These are phyloP conservation scores for Astyanax mexicanus DNA, from an alignment of 2,797 vertebrate species.

Conservation along the genomic window DNA sequence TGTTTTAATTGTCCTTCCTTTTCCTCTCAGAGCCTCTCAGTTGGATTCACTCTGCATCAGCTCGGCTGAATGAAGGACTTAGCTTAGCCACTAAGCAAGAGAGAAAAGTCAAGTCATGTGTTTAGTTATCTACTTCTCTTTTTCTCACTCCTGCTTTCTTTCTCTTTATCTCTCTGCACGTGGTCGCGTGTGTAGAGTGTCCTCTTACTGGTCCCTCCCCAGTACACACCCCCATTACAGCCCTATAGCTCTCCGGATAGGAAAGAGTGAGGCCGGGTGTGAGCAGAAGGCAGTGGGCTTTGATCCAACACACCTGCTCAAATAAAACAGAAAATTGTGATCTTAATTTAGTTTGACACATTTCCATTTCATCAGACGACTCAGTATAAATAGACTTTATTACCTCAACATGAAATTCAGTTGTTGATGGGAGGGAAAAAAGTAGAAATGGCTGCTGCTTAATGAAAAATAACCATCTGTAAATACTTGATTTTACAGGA, in stretches of 20 bases:
- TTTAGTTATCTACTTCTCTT: not conserved
- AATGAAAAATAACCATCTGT: too few relatives aligned
- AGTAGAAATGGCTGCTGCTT: too few relatives aligned
- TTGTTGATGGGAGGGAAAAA: too few relatives aligned
- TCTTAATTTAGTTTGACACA: too few relatives aligned
- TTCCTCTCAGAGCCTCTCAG: not conserved
- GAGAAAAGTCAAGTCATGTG: not conserved
- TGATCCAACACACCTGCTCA: not conserved
- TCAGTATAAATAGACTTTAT: too few relatives aligned
- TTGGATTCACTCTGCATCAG: not conserved
- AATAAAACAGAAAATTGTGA: not conserved
- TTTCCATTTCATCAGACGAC: too few relatives aligned
- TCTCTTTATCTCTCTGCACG: not conserved
- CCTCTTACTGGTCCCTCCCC: conserved; percentile 30
- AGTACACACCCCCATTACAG: conserved; percentile 38
- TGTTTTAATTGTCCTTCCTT: not conserved
- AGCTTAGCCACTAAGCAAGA: not conserved
- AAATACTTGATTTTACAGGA: too few relatives aligned
- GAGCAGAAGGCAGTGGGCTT: not conserved
- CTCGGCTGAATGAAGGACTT: not conserved
- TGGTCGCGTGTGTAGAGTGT: not conserved
- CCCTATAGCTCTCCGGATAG: conserved; percentile 32
- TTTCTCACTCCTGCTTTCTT: not conserved
- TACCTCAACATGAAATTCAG: too few relatives aligned
- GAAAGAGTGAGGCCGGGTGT: not conserved